Evolutionary conservation across 2,113 vertebrate genomes (phyloP).

Genomic region (Plecturocebus donacophilus): DNA sequence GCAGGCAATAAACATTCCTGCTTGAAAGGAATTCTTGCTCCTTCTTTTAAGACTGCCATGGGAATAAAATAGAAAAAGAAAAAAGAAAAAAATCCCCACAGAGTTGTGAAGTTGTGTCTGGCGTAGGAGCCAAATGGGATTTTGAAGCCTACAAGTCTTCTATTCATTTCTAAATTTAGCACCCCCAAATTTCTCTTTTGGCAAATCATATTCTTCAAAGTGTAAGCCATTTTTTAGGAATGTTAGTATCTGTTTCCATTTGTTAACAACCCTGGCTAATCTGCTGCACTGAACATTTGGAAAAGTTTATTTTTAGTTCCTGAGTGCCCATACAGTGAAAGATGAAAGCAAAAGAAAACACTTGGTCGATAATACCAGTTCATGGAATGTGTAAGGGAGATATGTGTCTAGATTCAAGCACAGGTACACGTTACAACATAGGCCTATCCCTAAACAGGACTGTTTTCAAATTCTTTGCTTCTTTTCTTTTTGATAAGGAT

Average conservation of each 20-base stretch:
- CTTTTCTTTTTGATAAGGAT: not conserved
- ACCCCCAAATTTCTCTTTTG: conserved; percentile 63
- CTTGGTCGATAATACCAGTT: not conserved
- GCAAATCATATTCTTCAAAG: not conserved
- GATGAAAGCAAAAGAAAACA: not conserved
- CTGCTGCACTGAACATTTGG: not conserved
- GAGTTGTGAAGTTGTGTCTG: conserved; percentile 62
- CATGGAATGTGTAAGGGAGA: not conserved
- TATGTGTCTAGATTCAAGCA: not conserved
- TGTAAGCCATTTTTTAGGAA: conserved; percentile 41
- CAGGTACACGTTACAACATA: not conserved
- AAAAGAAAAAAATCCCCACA: conserved; percentile 23
- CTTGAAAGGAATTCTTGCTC: conserved; percentile 80
- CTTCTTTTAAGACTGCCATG: conserved; percentile 77
- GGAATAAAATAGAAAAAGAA: conserved; percentile 68
- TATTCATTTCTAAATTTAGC: conserved; percentile 73
- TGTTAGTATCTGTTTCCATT: not conserved
- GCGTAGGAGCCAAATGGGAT: conserved; percentile 62
- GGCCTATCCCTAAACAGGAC: not conserved
- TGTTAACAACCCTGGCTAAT: conserved; percentile 41
- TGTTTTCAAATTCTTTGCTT: not conserved
- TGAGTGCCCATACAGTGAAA: not conserved
- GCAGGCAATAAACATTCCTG: conserved; percentile 78
- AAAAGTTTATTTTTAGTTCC: not conserved
- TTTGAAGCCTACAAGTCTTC: conserved; percentile 62